Percentiles rank a stretch among this genome's conserved stretches.
Evolutionary conservation across 2,888 invertebrate species (phyloP).

Genomic region (Aplocera efformata): DNA sequence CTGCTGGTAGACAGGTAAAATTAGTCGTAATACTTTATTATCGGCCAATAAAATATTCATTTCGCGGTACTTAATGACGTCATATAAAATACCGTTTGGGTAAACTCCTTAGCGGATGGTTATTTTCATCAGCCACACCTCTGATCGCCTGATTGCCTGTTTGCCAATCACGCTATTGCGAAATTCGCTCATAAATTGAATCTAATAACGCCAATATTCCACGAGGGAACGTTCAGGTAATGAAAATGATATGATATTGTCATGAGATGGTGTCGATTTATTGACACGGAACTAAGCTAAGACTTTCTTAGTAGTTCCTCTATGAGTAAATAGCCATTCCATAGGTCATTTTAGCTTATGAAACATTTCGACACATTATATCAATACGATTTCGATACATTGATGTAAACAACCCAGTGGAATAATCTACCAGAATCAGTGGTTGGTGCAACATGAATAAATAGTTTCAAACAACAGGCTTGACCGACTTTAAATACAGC

Average conservation of each 20-base stretch:
- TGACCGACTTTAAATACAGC: no score
- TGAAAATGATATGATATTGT: not conserved
- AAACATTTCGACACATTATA: no score
- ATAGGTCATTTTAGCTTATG: no score
- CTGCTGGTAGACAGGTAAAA: no score
- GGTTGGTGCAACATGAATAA: no score
- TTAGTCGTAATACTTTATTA: slow-evolving; percentile 6
- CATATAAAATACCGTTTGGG: slow-evolving; percentile 39
- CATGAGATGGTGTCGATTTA: not conserved
- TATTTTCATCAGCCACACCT: slow-evolving; percentile 46
- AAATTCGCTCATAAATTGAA: slow-evolving; percentile 36
- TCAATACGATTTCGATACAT: no score
- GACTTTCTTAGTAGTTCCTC: no score
- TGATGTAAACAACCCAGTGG: no score
- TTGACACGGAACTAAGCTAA: no score
- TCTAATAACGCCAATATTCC: slow-evolving; percentile 11
- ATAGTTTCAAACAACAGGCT: no score
- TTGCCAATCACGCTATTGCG: slow-evolving; percentile 38
- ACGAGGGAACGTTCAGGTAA: not conserved
- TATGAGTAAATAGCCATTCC: no score
- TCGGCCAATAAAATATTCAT: slow-evolving; percentile 21
- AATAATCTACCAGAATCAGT: no score
- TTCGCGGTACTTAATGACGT: slow-evolving; percentile 32
- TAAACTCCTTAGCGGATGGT: slow-evolving; percentile 39
- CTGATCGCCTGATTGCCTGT: slow-evolving; percentile 36